Evolutionary conservation across 2,888 invertebrate species (phyloP).

Genomic region (Melolontha melolontha): DNA sequence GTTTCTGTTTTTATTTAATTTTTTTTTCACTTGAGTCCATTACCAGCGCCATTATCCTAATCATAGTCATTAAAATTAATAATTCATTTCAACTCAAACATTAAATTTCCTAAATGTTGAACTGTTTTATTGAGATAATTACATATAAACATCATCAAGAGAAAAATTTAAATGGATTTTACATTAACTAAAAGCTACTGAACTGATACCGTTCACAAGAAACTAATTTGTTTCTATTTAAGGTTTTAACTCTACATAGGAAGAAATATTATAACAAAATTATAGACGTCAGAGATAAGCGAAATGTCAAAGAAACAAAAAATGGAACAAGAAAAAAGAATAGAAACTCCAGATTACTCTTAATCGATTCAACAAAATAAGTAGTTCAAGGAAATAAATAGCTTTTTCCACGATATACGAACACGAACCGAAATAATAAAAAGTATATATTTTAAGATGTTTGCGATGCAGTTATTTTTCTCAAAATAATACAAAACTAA

Average conservation of each 20-base stretch:
- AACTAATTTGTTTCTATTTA: no score
- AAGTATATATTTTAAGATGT: conserved; percentile 2
- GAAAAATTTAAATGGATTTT: no score
- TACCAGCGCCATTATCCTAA: no score
- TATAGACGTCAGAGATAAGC: conserved; percentile 11
- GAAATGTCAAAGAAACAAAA: conserved; percentile 6
- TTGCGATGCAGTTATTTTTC: neutral
- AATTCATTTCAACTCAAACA: no score
- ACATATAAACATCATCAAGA: no score
- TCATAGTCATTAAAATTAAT: no score
- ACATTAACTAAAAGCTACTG: no score
- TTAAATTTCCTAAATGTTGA: no score
- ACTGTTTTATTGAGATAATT: no score
- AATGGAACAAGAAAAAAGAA: conserved; percentile 3
- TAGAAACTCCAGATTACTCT: neutral
- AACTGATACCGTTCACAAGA: no score
- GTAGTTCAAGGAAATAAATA: conserved; percentile 31
- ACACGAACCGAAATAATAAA: conserved; percentile 7
- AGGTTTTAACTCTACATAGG: neutral
- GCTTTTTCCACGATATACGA: neutral
- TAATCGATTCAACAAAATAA: conserved; percentile 31
- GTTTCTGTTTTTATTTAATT: no score
- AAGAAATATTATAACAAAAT: conserved; percentile 6
- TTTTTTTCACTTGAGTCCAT: no score
- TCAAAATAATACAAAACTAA: conserved; percentile 13